These are phyloP conservation scores for Gambelia wislizenii DNA, from an alignment of 2,797 vertebrate species.

Conservation along the genomic window DNA sequence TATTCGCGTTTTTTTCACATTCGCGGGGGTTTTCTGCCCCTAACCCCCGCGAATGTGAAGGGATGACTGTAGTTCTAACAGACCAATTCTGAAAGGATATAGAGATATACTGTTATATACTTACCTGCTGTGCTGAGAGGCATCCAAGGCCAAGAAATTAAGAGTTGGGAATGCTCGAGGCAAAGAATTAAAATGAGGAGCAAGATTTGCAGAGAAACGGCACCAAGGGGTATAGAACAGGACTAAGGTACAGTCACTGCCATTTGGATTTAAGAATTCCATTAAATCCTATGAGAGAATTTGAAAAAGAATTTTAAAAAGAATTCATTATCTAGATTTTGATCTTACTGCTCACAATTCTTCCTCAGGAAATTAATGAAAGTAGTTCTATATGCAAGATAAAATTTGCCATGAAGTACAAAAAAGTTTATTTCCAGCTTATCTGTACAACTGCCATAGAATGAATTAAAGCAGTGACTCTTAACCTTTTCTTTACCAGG, in stretches of 20 bases:
- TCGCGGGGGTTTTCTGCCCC: too few relatives aligned
- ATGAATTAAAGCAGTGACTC: too few relatives aligned
- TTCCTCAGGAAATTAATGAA: not conserved
- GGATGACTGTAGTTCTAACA: not conserved
- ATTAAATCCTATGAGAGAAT: conserved; percentile 88
- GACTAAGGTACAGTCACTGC: conserved; percentile 93
- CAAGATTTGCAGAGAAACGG: conserved; percentile 92
- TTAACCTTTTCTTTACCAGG: too few relatives aligned
- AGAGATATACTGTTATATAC: not conserved
- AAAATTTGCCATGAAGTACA: not conserved
- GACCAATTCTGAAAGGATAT: not conserved
- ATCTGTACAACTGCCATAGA: too few relatives aligned
- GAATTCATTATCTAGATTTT: fast-evolving
- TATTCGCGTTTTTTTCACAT: too few relatives aligned
- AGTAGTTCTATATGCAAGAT: not conserved
- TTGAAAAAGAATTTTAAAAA: conserved; percentile 32
- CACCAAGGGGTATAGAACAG: conserved; percentile 97
- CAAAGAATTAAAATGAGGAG: conserved; percentile 95
- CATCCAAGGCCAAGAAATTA: conserved; percentile 93
- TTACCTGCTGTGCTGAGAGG: conserved; percentile 98
- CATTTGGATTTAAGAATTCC: conserved; percentile 93
- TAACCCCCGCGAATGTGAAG: too few relatives aligned
- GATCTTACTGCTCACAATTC: fast-evolving
- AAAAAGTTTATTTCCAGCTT: not conserved
- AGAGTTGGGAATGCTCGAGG: conserved; percentile 93